A percentile compares a stretch with the other conserved stretches of the same genome.
Evolutionary conservation across 30 jellyfish, hydroid and myxozoan genomes (phyloP).

Genomic region (Pelagia noctiluca): DNA sequence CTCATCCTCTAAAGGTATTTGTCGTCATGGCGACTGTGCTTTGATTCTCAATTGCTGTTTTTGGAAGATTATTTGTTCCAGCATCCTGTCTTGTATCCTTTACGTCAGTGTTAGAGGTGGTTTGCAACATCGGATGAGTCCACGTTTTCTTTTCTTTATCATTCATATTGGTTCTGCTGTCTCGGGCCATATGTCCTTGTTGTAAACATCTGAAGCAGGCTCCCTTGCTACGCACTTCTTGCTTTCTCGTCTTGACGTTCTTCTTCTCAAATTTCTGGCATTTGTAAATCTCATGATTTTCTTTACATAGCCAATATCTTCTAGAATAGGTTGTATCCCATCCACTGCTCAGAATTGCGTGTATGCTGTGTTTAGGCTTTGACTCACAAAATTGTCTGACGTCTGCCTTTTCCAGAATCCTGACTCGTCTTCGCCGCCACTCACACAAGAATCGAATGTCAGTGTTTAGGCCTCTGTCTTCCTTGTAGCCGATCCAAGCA

Average conservation of each 20-base stretch:
- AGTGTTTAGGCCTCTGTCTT: slow-evolving; percentile 41
- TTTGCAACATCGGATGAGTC: slow-evolving; percentile 23
- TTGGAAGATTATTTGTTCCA: slow-evolving; percentile 2
- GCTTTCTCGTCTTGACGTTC: slow-evolving; percentile 28
- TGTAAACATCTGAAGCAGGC: slow-evolving; percentile 31
- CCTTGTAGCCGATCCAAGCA: slow-evolving; percentile 50
- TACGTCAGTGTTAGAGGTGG: neutral
- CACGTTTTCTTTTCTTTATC: slow-evolving; percentile 23
- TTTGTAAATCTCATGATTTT: slow-evolving; percentile 44
- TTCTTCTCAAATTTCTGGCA: slow-evolving; percentile 28
- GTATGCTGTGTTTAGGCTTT: no score
- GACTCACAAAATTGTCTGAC: no score
- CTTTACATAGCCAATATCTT: no score
- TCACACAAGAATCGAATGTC: slow-evolving; percentile 34
- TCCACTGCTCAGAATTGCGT: no score
- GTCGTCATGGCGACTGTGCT: slow-evolving; percentile 53
- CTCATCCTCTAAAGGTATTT: slow-evolving; percentile 3
- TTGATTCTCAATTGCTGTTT: neutral
- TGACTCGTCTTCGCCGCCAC: slow-evolving; percentile 61
- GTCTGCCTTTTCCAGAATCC: no score
- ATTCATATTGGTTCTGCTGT: slow-evolving; percentile 17
- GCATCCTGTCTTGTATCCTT: slow-evolving; percentile 19
- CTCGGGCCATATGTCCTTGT: slow-evolving; percentile 49
- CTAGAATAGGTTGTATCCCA: no score
- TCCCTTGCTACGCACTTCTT: slow-evolving; percentile 39